phyloP scores from a whole-genome alignment of 2,797 vertebrate genomes.

The Pseudocheirus occidentalis region DNA sequence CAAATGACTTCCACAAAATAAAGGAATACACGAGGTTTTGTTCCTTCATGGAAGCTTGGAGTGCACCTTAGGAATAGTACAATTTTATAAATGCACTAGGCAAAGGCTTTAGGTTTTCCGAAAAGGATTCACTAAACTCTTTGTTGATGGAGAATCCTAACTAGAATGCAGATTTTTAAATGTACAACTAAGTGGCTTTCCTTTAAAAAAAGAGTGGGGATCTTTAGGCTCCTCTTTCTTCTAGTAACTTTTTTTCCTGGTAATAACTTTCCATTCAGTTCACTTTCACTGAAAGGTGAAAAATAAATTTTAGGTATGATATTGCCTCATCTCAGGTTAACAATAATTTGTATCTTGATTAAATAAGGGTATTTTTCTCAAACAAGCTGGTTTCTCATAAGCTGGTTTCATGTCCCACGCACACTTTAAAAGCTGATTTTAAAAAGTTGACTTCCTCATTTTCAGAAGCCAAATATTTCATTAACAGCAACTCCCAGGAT shows the following conservation, averaged over 20 bases:
- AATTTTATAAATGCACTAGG: neutral
- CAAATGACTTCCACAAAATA: neutral
- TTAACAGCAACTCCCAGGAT: neutral
- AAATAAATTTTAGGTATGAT: neutral
- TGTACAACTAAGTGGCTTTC: neutral
- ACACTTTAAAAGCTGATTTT: neutral
- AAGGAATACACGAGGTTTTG: neutral
- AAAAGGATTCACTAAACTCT: neutral
- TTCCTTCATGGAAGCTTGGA: neutral
- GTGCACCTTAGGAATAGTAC: neutral
- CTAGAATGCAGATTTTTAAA: too few relatives aligned
- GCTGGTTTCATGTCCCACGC: neutral
- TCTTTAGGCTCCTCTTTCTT: neutral
- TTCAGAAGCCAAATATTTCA: neutral
- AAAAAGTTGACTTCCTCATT: neutral
- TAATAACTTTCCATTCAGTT: neutral
- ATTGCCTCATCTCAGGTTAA: too few relatives aligned
- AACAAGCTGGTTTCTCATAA: neutral
- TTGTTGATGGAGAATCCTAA: accelerated
- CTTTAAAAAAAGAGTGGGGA: neutral
- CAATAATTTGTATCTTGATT: neutral
- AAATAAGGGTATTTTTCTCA: neutral
- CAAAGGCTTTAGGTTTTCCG: neutral
- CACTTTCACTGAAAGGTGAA: neutral
- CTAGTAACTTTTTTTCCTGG: neutral